A percentile compares a stretch with the other conserved stretches of the same genome.
These are phyloP conservation scores for Melieria omissa DNA, from an alignment of 2,888 invertebrate species.

Conservation along the genomic window DNA sequence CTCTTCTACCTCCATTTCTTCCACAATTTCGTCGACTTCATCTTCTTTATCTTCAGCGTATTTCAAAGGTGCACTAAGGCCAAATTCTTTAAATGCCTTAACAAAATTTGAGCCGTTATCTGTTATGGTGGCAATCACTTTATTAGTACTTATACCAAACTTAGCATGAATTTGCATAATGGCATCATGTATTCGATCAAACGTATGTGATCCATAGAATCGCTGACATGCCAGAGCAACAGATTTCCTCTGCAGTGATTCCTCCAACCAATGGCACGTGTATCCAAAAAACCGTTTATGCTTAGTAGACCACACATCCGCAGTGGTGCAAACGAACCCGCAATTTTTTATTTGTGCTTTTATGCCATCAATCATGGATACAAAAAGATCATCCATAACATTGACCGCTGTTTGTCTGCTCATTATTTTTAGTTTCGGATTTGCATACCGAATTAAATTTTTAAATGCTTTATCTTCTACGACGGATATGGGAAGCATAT, in stretches of 20 bases:
- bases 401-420: too few relatives aligned
- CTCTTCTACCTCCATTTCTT: not conserved
- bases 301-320: slow-evolving; percentile 30
- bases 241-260: slow-evolving; percentile 8
- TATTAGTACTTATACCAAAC: slow-evolving; percentile 20
- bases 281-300: slow-evolving; percentile 31
- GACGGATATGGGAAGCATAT: too few relatives aligned
- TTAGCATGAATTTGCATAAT: slow-evolving; percentile 27
- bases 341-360: too few relatives aligned
- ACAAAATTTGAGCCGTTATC: slow-evolving; percentile 38
- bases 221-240: slow-evolving; percentile 24
- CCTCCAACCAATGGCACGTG: slow-evolving; percentile 22
- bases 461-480: too few relatives aligned
- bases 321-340: slow-evolving; percentile 21
- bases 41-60: not conserved
- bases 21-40: not conserved
- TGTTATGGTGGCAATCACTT: slow-evolving; percentile 30
- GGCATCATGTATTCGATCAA: slow-evolving; percentile 24
- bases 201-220: slow-evolving; percentile 19
- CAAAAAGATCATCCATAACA: too few relatives aligned
- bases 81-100: slow-evolving; percentile 37
- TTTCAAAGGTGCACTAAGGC: slow-evolving; percentile 16
- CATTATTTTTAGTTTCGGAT: too few relatives aligned
- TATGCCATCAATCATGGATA: too few relatives aligned
- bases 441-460: too few relatives aligned